Evolutionary conservation across 2,113 vertebrate species (phyloP).

Genomic region (Xerus inauris): DNA sequence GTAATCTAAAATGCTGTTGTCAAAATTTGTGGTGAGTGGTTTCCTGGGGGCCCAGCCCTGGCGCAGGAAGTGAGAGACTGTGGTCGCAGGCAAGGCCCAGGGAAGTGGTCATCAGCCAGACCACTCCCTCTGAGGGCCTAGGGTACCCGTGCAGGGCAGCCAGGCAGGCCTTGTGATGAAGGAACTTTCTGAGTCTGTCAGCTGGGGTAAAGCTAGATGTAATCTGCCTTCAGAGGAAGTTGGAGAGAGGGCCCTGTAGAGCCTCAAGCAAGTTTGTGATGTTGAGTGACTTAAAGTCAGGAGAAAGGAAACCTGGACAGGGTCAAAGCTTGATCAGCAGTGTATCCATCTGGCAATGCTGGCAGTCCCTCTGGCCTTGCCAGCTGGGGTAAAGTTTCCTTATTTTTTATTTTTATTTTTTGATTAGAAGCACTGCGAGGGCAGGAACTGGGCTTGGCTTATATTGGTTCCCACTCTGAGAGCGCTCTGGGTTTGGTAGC

Average conservation of each 20-base stretch:
- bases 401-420: neutral
- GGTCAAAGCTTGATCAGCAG: neutral
- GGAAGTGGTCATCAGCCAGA: conserved; percentile 53
- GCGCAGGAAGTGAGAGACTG: conserved; percentile 61
- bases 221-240: conserved; percentile 47
- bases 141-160: neutral
- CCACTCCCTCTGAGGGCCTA: neutral
- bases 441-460: neutral
- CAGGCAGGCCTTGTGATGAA: neutral
- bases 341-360: neutral
- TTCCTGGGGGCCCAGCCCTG: conserved; percentile 71
- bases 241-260: neutral
- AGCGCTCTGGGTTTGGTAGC: neutral
- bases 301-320: neutral
- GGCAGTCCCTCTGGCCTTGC: neutral
- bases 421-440: neutral
- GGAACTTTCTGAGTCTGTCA: conserved; percentile 18
- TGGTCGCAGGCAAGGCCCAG: neutral
- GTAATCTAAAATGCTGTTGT: conserved; percentile 11
- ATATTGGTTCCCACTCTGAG: neutral
- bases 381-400: neutral
- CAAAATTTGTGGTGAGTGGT: conserved; percentile 46
- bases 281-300: neutral
- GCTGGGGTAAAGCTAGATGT: neutral
- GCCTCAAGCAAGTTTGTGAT: neutral